phyloP scores from a whole-genome alignment of 2,113 vertebrate genomes.

The Psettodes erumei region DNA sequence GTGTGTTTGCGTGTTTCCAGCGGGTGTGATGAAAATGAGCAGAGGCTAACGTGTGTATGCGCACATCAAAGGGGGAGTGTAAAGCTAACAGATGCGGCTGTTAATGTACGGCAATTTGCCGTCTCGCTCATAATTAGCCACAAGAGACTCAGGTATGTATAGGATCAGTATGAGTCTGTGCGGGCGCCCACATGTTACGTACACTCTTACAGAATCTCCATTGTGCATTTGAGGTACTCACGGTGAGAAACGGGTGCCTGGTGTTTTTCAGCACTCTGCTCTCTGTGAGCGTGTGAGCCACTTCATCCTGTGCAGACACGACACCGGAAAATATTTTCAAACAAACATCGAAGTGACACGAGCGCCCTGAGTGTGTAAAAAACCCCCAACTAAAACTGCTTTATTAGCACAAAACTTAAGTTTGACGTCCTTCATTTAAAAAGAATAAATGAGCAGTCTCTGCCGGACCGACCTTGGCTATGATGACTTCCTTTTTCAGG shows the following conservation, averaged over 20 bases:
- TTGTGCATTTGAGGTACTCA: conserved; percentile 81
- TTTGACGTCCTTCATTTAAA: not conserved
- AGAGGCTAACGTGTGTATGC: conserved; percentile 44
- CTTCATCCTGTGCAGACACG: conserved; percentile 89
- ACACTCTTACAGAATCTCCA: conserved; percentile 28
- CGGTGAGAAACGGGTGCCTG: conserved; percentile 96
- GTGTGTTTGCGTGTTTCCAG: conserved; percentile 32
- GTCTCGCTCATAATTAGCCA: conserved; percentile 77
- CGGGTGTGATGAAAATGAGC: conserved; percentile 67
- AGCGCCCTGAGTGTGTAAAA: not conserved
- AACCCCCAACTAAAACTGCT: no score
- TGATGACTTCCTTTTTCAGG: conserved; percentile 98
- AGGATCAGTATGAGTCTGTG: conserved; percentile 51
- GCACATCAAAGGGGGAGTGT: conserved; percentile 43
- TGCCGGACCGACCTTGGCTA: conserved; percentile 90
- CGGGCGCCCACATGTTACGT: not conserved
- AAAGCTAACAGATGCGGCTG: conserved; percentile 72
- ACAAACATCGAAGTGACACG: not conserved
- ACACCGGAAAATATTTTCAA: conserved; percentile 2
- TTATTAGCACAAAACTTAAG: not conserved
- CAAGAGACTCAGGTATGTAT: conserved; percentile 64
- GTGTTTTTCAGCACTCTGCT: conserved; percentile 98
- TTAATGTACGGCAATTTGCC: conserved; percentile 76
- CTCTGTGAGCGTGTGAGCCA: conserved; percentile 97
- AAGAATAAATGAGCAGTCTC: not conserved